Evolutionary conservation across 2,113 vertebrate genomes (phyloP).

Genomic region (Anseranas semipalmata): DNA sequence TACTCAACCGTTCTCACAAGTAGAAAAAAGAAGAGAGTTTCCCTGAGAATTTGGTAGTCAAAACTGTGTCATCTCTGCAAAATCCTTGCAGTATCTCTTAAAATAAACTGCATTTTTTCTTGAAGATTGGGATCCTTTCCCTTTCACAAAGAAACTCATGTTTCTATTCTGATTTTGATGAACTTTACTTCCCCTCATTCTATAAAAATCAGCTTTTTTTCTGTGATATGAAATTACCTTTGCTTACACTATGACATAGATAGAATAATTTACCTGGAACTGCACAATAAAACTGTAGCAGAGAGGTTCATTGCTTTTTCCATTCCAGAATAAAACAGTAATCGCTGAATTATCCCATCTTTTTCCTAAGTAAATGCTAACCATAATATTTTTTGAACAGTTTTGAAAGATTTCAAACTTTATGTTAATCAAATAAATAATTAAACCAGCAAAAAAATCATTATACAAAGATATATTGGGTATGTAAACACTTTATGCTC

Average conservation of each 20-base stretch:
- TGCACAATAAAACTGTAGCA: not conserved
- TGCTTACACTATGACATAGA: not conserved
- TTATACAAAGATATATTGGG: not conserved
- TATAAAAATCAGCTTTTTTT: not conserved
- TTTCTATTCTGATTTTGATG: not conserved
- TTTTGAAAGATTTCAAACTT: not conserved
- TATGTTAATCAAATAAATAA: not conserved
- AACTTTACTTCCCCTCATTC: not conserved
- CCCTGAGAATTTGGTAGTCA: not conserved
- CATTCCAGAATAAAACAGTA: not conserved
- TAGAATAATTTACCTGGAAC: not conserved
- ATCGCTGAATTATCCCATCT: not conserved
- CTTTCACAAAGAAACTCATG: not conserved
- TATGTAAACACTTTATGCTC: not conserved
- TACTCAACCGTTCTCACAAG: not conserved
- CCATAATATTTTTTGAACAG: not conserved
- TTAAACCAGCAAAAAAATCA: not conserved
- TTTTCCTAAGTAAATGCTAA: not conserved
- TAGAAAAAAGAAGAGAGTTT: rapidly evolving
- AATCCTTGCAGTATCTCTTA: not conserved
- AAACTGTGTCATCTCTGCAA: not conserved
- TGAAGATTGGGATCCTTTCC: not conserved
- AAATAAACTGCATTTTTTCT: not conserved
- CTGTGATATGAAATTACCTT: not conserved
- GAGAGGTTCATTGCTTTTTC: not conserved